These are phyloP conservation scores for Isotomurus palustris DNA, from an alignment of 2,888 invertebrate genomes.

Conservation along the genomic window DNA sequence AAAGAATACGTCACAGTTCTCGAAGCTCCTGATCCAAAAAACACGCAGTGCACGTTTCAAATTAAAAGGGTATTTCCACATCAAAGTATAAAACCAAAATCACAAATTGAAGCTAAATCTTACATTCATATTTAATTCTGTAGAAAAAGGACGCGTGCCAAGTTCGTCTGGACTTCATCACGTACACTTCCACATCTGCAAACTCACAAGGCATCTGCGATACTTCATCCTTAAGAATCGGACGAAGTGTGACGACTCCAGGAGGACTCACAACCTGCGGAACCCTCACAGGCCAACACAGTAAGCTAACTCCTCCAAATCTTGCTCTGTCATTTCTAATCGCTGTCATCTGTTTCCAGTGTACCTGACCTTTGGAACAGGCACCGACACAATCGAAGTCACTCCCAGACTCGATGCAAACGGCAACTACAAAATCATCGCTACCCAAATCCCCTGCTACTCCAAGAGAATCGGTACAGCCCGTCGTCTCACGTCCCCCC, in stretches of 20 bases:
- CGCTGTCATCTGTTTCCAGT: constrained; percentile 9
- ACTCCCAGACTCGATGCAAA: background rate
- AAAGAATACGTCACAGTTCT: constrained; percentile 21
- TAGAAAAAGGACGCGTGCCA: constrained; percentile 34
- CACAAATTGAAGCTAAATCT: too few species aligned
- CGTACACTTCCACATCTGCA: background rate
- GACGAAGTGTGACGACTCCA: constrained; percentile 9
- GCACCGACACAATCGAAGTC: constrained; percentile 21
- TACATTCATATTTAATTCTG: background rate
- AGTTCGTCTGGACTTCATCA: constrained; percentile 25
- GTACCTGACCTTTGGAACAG: constrained; percentile 29
- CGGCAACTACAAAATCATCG: constrained; percentile 12
- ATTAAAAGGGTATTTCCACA: constrained; percentile 29
- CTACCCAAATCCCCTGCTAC: constrained; percentile 22
- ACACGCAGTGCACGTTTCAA: constrained; percentile 21
- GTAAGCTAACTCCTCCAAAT: constrained; percentile 12
- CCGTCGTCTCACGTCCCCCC: background rate
- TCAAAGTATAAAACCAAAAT: too few species aligned
- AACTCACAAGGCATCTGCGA: constrained; percentile 12
- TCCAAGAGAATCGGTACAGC: constrained; percentile 13
- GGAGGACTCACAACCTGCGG: constrained; percentile 26
- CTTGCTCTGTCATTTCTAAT: background rate
- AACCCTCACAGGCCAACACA: constrained; percentile 20
- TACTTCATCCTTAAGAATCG: constrained; percentile 15
- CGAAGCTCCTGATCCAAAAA: background rate